A percentile compares a stretch with the other conserved stretches of the same genome.
phyloP scores from a whole-genome alignment of 2,888 invertebrate species.

The Macroteleia sp. region DNA sequence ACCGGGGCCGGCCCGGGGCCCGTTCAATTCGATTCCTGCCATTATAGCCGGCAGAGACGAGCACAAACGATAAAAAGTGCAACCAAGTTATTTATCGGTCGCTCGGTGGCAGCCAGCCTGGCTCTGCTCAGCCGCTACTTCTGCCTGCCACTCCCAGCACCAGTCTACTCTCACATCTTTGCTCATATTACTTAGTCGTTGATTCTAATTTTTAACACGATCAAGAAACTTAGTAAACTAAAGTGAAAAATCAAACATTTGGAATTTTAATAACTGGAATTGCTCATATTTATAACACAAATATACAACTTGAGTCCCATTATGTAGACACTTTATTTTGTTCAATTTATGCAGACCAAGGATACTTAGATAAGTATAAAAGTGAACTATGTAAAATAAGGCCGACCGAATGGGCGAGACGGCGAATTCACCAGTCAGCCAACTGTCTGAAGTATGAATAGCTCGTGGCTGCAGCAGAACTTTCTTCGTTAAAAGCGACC shows the following conservation, averaged over 20 bases:
- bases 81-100: slow-evolving; percentile 76
- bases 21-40: slow-evolving; percentile 40
- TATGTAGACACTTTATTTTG: too few relatives aligned
- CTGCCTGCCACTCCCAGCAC: slow-evolving; percentile 17
- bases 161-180: background rate
- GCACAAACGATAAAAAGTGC: slow-evolving; percentile 72
- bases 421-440: slow-evolving; percentile 25
- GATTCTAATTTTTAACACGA: slow-evolving; percentile 13
- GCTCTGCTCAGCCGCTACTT: slow-evolving; percentile 46
- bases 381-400: slow-evolving; percentile 14
- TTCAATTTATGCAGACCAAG: slow-evolving; percentile 7
- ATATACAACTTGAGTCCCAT: too few relatives aligned
- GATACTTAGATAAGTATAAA: slow-evolving; percentile 3
- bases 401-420: slow-evolving; percentile 21
- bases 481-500: slow-evolving; percentile 49
- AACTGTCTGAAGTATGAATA: slow-evolving; percentile 47
- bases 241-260: too few relatives aligned
- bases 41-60: slow-evolving; percentile 53
- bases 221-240: background rate
- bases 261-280: too few relatives aligned
- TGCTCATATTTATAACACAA: too few relatives aligned
- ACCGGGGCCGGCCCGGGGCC: slow-evolving; percentile 37
- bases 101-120: slow-evolving; percentile 71
- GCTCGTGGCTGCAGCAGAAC: slow-evolving; percentile 37
- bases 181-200: slow-evolving; percentile 8